phyloP scores from a whole-genome alignment of 2,113 vertebrate species.

The Syngnathus scovelli region DNA sequence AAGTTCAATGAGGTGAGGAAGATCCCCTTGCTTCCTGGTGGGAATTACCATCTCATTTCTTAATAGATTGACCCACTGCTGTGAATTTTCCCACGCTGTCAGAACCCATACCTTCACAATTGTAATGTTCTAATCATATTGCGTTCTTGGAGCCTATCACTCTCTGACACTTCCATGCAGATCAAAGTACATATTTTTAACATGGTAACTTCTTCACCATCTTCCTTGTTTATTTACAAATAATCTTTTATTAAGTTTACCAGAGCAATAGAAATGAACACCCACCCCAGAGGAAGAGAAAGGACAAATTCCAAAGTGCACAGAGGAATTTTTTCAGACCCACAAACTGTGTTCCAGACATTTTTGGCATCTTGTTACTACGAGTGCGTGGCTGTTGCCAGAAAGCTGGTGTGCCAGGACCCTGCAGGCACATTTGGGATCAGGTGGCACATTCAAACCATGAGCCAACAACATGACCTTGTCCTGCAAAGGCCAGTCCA shows the following conservation, averaged over 20 bases:
- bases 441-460: conserved; percentile 60
- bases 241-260: background rate
- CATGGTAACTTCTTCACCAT: no score
- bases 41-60: background rate
- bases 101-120: background rate
- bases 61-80: background rate
- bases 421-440: conserved; percentile 51
- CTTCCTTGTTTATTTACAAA: no score
- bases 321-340: conserved; percentile 12
- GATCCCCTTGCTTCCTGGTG: background rate
- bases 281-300: background rate
- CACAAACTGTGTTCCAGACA: conserved; percentile 16
- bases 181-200: no score
- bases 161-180: no score
- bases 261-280: background rate
- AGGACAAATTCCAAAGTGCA: background rate
- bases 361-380: conserved; percentile 24
- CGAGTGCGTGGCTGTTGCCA: conserved; percentile 24
- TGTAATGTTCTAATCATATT: background rate
- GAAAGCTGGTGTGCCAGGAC: conserved; percentile 29
- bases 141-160: no score
- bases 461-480: conserved; percentile 71
- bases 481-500: conserved; percentile 52
- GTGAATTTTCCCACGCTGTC: conserved; percentile 2
- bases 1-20: background rate